Evolutionary conservation across 2,113 vertebrate genomes (phyloP).

Genomic region (Equus przewalskii): DNA sequence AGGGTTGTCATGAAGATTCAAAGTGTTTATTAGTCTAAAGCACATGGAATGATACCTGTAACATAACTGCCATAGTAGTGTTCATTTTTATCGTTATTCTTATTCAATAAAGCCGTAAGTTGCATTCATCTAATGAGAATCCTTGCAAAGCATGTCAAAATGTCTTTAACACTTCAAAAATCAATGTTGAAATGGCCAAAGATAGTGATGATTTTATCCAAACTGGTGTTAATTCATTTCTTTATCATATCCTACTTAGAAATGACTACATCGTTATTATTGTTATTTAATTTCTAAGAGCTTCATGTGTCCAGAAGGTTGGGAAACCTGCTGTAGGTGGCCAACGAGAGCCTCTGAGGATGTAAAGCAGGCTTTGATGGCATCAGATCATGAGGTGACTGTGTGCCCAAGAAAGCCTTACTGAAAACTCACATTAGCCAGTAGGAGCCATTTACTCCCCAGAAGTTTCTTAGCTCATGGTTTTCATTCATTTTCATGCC

Average conservation of each 20-base stretch:
- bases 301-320: background rate
- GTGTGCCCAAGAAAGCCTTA: background rate
- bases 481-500: background rate
- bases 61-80: background rate
- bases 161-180: slow-evolving; percentile 27
- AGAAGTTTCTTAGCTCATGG: background rate
- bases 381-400: background rate
- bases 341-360: background rate
- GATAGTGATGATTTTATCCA: background rate
- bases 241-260: slow-evolving; percentile 15
- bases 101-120: background rate
- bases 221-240: background rate
- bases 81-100: background rate
- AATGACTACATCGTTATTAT: background rate
- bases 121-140: background rate
- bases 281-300: slow-evolving; percentile 44
- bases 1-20: background rate
- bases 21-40: background rate
- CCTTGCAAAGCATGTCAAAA: slow-evolving; percentile 1
- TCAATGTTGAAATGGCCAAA: background rate
- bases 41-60: background rate
- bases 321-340: background rate
- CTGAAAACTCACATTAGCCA: background rate
- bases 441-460: background rate
- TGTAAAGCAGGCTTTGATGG: background rate